These are phyloP conservation scores for Anodontia alba DNA, from an alignment of 2,888 invertebrate species.

Conservation along the genomic window DNA sequence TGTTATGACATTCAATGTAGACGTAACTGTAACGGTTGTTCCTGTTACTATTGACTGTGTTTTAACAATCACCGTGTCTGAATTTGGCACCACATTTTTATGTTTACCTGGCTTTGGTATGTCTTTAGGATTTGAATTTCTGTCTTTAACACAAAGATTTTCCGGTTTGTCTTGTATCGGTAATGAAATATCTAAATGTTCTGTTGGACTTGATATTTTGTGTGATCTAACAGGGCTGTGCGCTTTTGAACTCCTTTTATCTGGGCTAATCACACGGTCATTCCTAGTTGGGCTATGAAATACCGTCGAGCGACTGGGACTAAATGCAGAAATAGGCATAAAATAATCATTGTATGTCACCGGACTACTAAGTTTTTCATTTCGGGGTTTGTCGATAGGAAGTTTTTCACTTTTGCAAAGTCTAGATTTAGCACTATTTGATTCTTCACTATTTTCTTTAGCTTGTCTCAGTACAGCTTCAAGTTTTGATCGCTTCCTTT, in stretches of 20 bases:
- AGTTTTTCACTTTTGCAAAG: not conserved
- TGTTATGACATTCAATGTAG: slow-evolving; percentile 48
- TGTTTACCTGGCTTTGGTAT: not conserved
- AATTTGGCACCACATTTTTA: not conserved
- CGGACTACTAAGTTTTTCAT: slow-evolving; percentile 19
- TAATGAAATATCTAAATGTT: not conserved
- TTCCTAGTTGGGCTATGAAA: slow-evolving; percentile 47
- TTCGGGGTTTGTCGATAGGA: not conserved
- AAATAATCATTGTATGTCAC: not conserved
- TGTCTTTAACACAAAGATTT: slow-evolving; percentile 60
- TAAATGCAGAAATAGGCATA: not conserved
- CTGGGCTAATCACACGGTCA: slow-evolving; percentile 40
- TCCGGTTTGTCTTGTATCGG: slow-evolving; percentile 56
- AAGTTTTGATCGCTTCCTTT: slow-evolving; percentile 9
- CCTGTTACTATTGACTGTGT: slow-evolving; percentile 58
- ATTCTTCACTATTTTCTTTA: not conserved
- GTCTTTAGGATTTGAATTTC: slow-evolving; percentile 23
- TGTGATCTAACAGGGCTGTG: slow-evolving; percentile 29
- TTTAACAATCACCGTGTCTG: slow-evolving; percentile 27
- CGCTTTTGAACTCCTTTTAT: slow-evolving; percentile 22
- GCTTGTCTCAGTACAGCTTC: not conserved
- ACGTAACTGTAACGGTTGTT: slow-evolving; percentile 60
- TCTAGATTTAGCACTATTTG: not conserved
- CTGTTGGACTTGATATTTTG: not conserved
- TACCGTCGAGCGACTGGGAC: slow-evolving; percentile 7